Base-by-base conservation (phyloP, 2,888 invertebrate genomes). In the Protonemura montana region DNA sequence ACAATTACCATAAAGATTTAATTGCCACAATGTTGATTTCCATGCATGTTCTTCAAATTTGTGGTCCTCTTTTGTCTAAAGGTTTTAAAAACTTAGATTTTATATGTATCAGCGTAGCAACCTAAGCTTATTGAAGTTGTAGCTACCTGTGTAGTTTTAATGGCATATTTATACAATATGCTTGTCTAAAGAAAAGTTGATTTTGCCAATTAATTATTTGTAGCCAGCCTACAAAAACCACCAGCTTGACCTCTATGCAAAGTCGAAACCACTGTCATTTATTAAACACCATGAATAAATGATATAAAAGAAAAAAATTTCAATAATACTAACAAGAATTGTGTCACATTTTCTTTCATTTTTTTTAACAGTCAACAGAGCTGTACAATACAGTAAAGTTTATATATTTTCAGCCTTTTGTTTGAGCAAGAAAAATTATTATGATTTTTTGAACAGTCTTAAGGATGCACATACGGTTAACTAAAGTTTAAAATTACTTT, bases 281-380 rank as follows among this genome's bases (percentile, higher is more conserved):
- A 59, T 7, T 59, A 21, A 1, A 13, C 21, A 59, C 59, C 59
- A 41, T 41, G 35, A 59, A 21, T 59, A 59, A 21, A 59, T n/a
- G n/a, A n/a, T n/a, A n/a, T 21, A 59, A 21, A 59, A 59, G 7
- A 59, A 1, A 59, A 42, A 42, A 29, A 85, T 85, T 42, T 26
- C 25, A 85, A 28, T 78, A 77, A 27, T 41, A 85, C 26, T 41
- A 77, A 85, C 35, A 85, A 77, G 77, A 27, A 85, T 77, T 85
- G 76, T 85, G 77, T 85, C 85, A 85, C 27, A 77, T 85, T 85
- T 77, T 77, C 28, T 85, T 85, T 85, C 41, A 42, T 42, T 42
- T 85, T 42, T 76, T 85, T 16, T 5, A 25, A 25, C 78, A 78
- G 78, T 21, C 28, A 78, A 78, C 28, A 78, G 25, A 78, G 6